Percentiles rank a stretch among this genome's conserved stretches.
phyloP scores from a whole-genome alignment of 2,888 invertebrate species.

The Synanthedon myopaeformis region DNA sequence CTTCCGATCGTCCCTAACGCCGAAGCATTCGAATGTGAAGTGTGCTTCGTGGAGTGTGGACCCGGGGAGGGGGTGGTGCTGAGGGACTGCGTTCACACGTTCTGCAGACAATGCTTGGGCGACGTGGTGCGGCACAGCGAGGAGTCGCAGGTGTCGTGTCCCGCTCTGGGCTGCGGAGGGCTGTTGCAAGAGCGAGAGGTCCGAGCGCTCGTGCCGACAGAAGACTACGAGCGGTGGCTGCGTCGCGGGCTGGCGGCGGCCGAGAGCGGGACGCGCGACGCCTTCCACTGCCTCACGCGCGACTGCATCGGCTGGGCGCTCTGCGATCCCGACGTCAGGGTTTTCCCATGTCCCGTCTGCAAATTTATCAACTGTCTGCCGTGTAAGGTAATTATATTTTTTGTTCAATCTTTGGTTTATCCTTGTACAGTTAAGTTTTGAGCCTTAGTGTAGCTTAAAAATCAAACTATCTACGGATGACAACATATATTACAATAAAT shows the following conservation, averaged over 20 bases:
- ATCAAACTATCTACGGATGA: too few relatives aligned
- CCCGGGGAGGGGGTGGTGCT: conserved; percentile 79
- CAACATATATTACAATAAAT: too few relatives aligned
- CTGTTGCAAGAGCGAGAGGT: conserved; percentile 88
- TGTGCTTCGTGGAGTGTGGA: conserved; percentile 79
- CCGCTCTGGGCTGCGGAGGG: conserved; percentile 81
- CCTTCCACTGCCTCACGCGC: conserved; percentile 91
- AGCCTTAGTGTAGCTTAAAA: too few relatives aligned
- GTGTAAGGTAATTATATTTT: conserved; percentile 75
- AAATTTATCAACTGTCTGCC: conserved; percentile 83
- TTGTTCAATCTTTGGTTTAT: too few relatives aligned
- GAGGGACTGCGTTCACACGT: conserved; percentile 88
- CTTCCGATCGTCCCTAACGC: conserved; percentile 79
- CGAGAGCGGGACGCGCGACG: conserved; percentile 81
- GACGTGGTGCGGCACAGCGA: conserved; percentile 81
- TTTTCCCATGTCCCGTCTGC: conserved; percentile 88
- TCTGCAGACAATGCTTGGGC: conserved; percentile 81
- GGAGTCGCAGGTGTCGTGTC: conserved; percentile 84
- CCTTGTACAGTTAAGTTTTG: too few relatives aligned
- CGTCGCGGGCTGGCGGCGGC: conserved; percentile 84
- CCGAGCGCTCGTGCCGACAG: conserved; percentile 74
- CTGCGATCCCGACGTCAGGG: conserved; percentile 86
- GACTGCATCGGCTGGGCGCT: conserved; percentile 92
- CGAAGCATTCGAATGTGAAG: conserved; percentile 83
- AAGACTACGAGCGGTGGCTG: conserved; percentile 82